phyloP scores from a whole-genome alignment of 2,888 invertebrate genomes.

The Electrophaes corylata region DNA sequence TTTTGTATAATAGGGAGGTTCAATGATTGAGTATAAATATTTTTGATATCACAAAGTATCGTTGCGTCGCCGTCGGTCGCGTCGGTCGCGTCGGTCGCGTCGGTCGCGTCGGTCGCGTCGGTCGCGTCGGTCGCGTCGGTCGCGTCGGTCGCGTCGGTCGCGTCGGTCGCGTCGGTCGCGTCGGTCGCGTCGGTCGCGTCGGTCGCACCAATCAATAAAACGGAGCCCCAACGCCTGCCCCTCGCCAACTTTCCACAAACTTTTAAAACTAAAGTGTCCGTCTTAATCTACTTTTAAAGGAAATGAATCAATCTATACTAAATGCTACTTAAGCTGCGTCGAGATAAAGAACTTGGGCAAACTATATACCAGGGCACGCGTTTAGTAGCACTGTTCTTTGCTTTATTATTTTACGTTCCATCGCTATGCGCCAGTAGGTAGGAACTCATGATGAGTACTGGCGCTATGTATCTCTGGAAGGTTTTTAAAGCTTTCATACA shows the following conservation, averaged over 20 bases:
- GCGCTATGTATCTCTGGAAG: too few species aligned
- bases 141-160: too few species aligned
- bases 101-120: too few species aligned
- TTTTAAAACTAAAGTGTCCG: constrained; percentile 23
- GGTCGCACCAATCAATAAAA: constrained; percentile 8
- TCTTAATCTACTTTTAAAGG: constrained; percentile 23
- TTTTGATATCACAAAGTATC: neutral
- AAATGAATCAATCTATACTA: constrained; percentile 12
- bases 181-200: too few species aligned
- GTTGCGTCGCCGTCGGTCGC: too few species aligned
- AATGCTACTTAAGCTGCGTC: constrained; percentile 12
- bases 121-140: too few species aligned
- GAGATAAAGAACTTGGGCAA: constrained; percentile 6
- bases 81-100: too few species aligned
- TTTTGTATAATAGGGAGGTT: too few species aligned
- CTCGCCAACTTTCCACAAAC: constrained; percentile 6
- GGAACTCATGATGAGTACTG: too few species aligned
- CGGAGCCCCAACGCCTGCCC: constrained; percentile 1
- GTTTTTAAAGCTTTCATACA: too few species aligned
- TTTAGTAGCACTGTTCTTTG: neutral
- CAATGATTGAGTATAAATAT: neutral
- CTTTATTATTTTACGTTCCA: neutral
- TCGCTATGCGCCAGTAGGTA: too few species aligned
- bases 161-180: too few species aligned
- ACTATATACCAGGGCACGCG: neutral